Conservation (phyloP, 1,140 invertebrate species). For the Leptopilina boulardi region DNA sequence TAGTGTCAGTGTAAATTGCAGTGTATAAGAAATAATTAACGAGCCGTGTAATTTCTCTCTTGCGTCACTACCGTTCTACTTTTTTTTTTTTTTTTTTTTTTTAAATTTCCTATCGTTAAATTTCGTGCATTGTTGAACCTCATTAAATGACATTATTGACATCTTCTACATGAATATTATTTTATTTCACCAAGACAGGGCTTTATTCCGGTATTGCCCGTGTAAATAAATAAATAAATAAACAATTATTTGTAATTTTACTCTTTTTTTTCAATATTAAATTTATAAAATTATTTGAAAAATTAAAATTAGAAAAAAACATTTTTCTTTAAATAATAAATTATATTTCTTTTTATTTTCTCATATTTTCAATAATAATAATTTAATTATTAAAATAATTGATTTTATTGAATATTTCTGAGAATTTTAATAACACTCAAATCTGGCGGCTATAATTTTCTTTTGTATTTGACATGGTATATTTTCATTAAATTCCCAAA, state of each 20-base stretch:
- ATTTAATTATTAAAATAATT: background rate
- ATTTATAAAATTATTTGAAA: too few relatives aligned
- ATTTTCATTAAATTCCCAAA: background rate
- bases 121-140: background rate
- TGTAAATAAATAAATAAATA: too few relatives aligned
- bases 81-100: too few relatives aligned
- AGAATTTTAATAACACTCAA: too few relatives aligned
- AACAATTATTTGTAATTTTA: background rate
- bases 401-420: too few relatives aligned
- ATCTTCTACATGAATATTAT: background rate
- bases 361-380: too few relatives aligned
- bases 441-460: background rate
- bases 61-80: constrained; percentile 18
- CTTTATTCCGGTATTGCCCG: too few relatives aligned
- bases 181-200: background rate
- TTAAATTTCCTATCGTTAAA: constrained; percentile 15
- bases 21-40: constrained; percentile 3
- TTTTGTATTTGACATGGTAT: background rate
- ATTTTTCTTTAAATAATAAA: too few relatives aligned
- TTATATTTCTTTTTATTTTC: too few relatives aligned
- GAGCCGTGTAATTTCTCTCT: background rate
- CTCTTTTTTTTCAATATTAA: too few relatives aligned
- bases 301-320: too few relatives aligned
- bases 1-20: background rate
- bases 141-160: background rate